A percentile compares a stretch with the other conserved stretches of the same genome.
phyloP scores from a whole-genome alignment of 1,140 invertebrate species.

The Rhopalosiphum padi region DNA sequence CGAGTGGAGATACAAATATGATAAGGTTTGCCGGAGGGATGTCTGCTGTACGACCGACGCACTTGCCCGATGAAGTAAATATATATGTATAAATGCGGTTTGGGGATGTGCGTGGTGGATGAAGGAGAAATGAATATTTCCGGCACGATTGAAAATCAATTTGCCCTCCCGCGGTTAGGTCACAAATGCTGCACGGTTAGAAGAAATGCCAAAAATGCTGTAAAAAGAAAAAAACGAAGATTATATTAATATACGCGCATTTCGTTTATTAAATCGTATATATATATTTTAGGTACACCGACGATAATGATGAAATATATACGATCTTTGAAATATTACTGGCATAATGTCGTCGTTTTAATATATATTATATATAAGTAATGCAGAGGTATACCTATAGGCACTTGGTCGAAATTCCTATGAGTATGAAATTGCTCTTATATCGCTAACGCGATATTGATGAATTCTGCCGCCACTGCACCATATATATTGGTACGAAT shows the following conservation, averaged over 20 bases:
- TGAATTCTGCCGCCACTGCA: background rate
- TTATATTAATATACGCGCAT: background rate
- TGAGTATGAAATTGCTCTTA: background rate
- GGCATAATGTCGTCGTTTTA: background rate
- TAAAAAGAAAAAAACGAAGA: background rate
- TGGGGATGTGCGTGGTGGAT: too few species aligned
- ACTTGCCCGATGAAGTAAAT: background rate
- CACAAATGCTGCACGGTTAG: background rate
- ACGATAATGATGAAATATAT: background rate
- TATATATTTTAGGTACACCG: background rate
- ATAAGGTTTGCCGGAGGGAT: background rate
- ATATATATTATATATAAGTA: background rate
- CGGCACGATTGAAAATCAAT: conserved; percentile 36
- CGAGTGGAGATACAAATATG: background rate
- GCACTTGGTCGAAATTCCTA: background rate
- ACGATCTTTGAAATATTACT: background rate
- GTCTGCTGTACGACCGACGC: background rate
- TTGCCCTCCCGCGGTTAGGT: background rate
- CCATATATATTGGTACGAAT: too few species aligned
- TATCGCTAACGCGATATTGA: conserved; percentile 7
- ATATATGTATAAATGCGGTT: background rate
- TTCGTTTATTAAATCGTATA: background rate
- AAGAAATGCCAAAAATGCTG: background rate
- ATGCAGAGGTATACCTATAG: background rate
- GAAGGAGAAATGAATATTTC: background rate